A percentile compares a stretch with the other conserved stretches of the same genome.
Conservation (phyloP, 2,888 invertebrate genomes). For the Volucella zonaria region DNA sequence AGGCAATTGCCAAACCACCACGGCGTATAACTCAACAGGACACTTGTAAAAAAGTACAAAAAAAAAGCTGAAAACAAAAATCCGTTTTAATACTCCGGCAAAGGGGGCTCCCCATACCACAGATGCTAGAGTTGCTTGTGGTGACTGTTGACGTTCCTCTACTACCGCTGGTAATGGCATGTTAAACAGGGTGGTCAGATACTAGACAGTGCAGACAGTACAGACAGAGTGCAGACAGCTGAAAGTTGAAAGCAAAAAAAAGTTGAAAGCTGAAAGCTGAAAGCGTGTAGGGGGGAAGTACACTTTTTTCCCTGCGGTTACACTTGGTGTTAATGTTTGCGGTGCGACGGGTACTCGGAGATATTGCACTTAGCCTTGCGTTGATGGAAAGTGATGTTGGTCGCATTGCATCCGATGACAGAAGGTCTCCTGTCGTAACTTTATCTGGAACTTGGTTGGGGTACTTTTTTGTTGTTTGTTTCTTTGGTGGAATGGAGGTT, state of each 20-base stretch:
- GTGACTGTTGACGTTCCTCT: constrained; percentile 58
- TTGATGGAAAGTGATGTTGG: constrained; percentile 22
- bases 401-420: constrained; percentile 12
- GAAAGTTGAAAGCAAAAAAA: background rate
- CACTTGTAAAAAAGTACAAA: constrained; percentile 54
- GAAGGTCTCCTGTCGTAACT: constrained; percentile 10
- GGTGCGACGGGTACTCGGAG: constrained; percentile 19
- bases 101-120: constrained; percentile 25
- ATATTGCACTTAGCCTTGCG: constrained; percentile 41
- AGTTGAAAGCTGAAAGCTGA: too few relatives aligned
- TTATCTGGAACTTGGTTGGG: too few relatives aligned
- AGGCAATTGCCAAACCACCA: constrained; percentile 72
- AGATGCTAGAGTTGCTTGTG: constrained; percentile 30
- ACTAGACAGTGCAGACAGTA: constrained; percentile 25
- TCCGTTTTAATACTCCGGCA: constrained; percentile 57
- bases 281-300: constrained; percentile 2
- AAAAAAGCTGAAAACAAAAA: constrained; percentile 7
- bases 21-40: constrained; percentile 71
- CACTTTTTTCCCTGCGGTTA: constrained; percentile 52
- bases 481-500: too few relatives aligned
- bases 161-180: constrained; percentile 68
- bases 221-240: constrained; percentile 60
- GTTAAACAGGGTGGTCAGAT: constrained; percentile 67
- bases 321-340: constrained; percentile 59
- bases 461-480: too few relatives aligned